phyloP scores from a whole-genome alignment of 2,888 invertebrate genomes.

The Sesia apiformis region DNA sequence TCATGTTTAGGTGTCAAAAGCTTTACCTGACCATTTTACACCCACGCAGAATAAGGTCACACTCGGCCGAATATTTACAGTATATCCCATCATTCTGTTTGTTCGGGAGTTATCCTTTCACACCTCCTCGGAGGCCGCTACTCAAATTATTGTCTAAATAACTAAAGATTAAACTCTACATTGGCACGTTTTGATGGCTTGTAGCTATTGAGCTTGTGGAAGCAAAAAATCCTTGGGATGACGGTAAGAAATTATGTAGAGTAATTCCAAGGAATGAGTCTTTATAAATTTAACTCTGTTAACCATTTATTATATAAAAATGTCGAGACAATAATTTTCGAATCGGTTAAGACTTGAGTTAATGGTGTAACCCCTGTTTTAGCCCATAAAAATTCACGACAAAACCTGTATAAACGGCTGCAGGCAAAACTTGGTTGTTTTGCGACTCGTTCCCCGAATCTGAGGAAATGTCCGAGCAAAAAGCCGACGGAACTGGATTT shows the following conservation, averaged over 20 bases:
- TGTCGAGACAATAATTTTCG: constrained; percentile 27
- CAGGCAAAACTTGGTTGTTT: constrained; percentile 62
- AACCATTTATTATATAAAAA: constrained; percentile 9
- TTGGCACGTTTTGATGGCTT: neutral
- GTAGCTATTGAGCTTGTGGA: too few species aligned
- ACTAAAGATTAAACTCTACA: constrained; percentile 22
- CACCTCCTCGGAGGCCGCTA: constrained; percentile 53
- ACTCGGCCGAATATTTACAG: constrained; percentile 42
- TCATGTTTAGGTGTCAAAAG: constrained; percentile 69
- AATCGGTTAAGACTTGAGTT: constrained; percentile 42
- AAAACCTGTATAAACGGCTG: constrained; percentile 68
- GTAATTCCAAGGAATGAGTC: too few species aligned
- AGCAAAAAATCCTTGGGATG: too few species aligned
- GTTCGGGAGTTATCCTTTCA: constrained; percentile 67
- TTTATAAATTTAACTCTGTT: constrained; percentile 2
- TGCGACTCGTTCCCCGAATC: constrained; percentile 64
- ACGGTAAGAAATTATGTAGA: too few species aligned
- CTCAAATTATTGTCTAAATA: constrained; percentile 50
- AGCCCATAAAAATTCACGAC: constrained; percentile 65
- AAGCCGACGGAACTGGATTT: constrained; percentile 68
- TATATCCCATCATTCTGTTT: constrained; percentile 55
- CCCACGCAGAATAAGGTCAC: constrained; percentile 38
- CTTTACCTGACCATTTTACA: constrained; percentile 64
- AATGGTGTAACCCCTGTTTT: constrained; percentile 47
- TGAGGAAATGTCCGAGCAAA: constrained; percentile 65